Percentiles rank a stretch among this genome's conserved stretches.
phyloP scores from a whole-genome alignment of 2,888 invertebrate species.

The Drosophila kuntzei region DNA sequence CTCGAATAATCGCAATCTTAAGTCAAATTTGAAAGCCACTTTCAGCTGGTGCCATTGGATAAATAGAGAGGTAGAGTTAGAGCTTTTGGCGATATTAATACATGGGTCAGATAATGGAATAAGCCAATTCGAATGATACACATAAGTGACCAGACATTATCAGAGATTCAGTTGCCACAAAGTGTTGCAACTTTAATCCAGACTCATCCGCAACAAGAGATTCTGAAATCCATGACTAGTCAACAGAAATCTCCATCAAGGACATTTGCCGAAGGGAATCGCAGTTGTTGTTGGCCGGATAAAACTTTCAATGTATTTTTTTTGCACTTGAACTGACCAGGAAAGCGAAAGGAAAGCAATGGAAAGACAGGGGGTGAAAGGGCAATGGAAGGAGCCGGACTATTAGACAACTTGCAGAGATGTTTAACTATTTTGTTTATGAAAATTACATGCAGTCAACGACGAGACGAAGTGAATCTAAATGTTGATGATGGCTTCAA shows the following conservation, averaged over 20 bases:
- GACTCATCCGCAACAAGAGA: slow-evolving; percentile 4
- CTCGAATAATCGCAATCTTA: neutral
- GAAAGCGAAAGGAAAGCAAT: neutral
- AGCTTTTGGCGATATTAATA: neutral
- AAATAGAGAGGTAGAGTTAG: neutral
- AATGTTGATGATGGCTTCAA: slow-evolving; percentile 57
- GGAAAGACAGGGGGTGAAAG: neutral
- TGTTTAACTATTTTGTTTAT: slow-evolving; percentile 76
- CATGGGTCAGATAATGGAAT: neutral
- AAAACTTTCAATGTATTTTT: slow-evolving; percentile 52
- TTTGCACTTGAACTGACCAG: slow-evolving; percentile 49
- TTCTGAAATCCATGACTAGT: slow-evolving; percentile 20
- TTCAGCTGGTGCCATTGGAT: neutral
- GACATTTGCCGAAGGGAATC: neutral
- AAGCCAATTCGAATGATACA: slow-evolving; percentile 3
- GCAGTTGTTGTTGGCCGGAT: slow-evolving; percentile 6
- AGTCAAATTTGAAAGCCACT: neutral
- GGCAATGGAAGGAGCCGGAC: slow-evolving; percentile 1
- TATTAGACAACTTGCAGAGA: slow-evolving; percentile 52
- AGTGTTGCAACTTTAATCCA: slow-evolving; percentile 18
- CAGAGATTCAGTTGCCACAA: slow-evolving; percentile 8
- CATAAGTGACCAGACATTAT: slow-evolving; percentile 12
- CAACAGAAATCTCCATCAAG: slow-evolving; percentile 8
- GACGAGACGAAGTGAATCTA: slow-evolving; percentile 18
- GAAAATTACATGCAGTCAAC: slow-evolving; percentile 59